Base-by-base conservation (phyloP, 2,113 vertebrate species). In the Alouatta palliata region DNA sequence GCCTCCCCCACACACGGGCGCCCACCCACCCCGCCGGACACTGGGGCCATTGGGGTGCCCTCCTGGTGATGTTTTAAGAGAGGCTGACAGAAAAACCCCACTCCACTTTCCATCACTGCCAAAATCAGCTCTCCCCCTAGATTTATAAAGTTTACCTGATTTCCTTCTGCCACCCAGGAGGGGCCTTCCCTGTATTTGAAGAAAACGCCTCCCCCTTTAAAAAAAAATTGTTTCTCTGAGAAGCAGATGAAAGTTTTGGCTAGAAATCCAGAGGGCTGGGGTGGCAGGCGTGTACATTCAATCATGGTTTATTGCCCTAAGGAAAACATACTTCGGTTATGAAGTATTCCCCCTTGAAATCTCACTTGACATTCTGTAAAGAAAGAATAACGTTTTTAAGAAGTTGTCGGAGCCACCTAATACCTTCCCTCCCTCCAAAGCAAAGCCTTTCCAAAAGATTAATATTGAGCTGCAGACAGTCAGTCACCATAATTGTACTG, bases 291-390 rank as follows among this genome's bases (percentile, higher is more conserved):
- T 92, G 95, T 94, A 96, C 92, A 97, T 97, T 97, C 94, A 95
- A 96, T 90, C 76, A 89, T 91, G 98, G 98, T 98, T 98, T 98
- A 96, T 97, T 96, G 98, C 98, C 97, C 94, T 90, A 93, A 98
- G 98, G 98, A 98, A 98, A 98, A 98, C 98, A 98, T 97, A 85
- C 96, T 97, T 98, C 92, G 94, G 95, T 96, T 97, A 97, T 98
- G 98, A 98, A 97, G 98, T 97, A 96, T 97, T 97, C 98, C 98
- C 98, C 95, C 97, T 97, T 97, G 98, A 98, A 98, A 98, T 97
- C 98, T 98, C 98, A 95, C 98, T 98, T 97, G 97, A 98, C 98
- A 94, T 96, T 98, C 98, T 98, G 96, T 97, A 9, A 96, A 98
- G 98, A 98, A 98, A 98, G 96, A 98, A 97, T 96, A 97, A 98